A percentile compares a stretch with the other conserved stretches of the same genome.
Conservation (phyloP, 2,113 vertebrate genomes). For the Phylloscopus whistleri region DNA sequence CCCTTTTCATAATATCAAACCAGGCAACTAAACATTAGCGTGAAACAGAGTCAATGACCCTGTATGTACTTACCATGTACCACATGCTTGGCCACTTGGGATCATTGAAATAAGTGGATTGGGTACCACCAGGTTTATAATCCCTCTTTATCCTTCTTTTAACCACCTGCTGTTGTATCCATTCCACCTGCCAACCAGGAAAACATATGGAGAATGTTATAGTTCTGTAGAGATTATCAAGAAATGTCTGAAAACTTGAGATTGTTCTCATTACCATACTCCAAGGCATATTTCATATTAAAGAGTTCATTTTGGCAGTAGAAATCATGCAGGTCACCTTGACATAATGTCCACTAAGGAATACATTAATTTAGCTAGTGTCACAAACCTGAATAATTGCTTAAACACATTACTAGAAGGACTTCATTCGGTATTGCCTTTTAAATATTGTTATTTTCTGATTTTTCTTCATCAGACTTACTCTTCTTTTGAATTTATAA, state of each 20-base stretch:
- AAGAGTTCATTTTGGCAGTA: background rate
- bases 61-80: constrained; percentile 91
- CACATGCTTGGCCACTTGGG: constrained; percentile 99
- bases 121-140: constrained; percentile 84
- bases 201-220: constrained; percentile 47
- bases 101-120: constrained; percentile 93
- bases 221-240: background rate
- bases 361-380: background rate
- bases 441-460: background rate
- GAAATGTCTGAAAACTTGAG: constrained; percentile 2
- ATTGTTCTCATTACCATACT: background rate
- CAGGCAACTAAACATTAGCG: background rate
- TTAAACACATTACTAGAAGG: background rate
- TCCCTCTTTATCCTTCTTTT: constrained; percentile 95
- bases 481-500: background rate
- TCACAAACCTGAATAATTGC: background rate
- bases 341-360: background rate
- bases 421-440: background rate
- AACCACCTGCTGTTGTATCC: constrained; percentile 97
- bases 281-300: background rate
- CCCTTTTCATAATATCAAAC: background rate
- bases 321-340: background rate
- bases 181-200: constrained; percentile 88
- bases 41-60: background rate
- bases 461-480: background rate